Evolutionary conservation across 2,113 vertebrate species (phyloP).

Genomic region (Tauraco erythrolophus): DNA sequence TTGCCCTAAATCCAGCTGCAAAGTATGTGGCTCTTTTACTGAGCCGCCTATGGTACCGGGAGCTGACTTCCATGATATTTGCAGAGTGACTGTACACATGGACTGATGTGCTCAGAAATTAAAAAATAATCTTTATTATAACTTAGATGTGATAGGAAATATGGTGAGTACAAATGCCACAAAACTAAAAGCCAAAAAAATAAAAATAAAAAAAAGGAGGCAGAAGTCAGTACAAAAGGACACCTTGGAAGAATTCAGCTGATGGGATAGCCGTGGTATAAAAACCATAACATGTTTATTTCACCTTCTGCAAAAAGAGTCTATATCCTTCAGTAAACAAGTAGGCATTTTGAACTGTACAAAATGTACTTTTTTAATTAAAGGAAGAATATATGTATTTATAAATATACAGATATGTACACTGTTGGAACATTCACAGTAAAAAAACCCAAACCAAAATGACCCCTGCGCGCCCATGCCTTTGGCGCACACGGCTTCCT

Average conservation of each 20-base stretch:
- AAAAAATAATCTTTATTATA: constrained; percentile 99
- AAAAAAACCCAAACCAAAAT: not conserved
- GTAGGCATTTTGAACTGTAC: constrained; percentile 56
- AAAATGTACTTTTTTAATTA: constrained; percentile 74
- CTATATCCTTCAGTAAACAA: constrained; percentile 35
- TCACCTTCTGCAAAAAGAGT: constrained; percentile 53
- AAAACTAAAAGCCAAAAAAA: constrained; percentile 65
- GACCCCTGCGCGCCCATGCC: constrained; percentile 40
- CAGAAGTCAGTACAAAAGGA: constrained; percentile 67
- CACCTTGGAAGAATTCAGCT: constrained; percentile 35
- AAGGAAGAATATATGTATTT: constrained; percentile 76
- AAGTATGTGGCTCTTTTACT: not conserved
- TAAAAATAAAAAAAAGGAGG: not conserved
- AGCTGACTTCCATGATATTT: not conserved
- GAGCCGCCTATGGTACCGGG: not conserved
- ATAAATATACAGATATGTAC: constrained; percentile 80
- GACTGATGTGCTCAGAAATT: constrained; percentile 78
- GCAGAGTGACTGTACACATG: not conserved
- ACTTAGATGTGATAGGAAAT: constrained; percentile 82
- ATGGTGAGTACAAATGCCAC: constrained; percentile 77
- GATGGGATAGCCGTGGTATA: constrained; percentile 65
- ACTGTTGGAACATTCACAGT: constrained; percentile 73
- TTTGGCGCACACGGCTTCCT: constrained; percentile 43
- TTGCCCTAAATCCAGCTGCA: not conserved
- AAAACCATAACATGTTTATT: constrained; percentile 45